Evolutionary conservation across 2,113 vertebrate species (phyloP).

Genomic region (Tetrao urogallus): DNA sequence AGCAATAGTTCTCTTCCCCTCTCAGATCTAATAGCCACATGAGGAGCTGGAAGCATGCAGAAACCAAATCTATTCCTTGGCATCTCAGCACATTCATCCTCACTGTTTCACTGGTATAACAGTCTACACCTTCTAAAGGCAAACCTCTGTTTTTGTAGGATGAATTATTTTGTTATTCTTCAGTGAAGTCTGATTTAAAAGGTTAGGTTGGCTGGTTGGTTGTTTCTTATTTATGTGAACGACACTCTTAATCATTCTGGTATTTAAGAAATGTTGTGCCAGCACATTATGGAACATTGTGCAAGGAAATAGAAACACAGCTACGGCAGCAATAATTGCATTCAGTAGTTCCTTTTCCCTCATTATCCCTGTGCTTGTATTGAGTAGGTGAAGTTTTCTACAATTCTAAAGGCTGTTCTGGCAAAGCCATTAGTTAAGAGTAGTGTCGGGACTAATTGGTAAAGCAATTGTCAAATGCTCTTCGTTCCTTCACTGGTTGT

Average conservation of each 20-base stretch:
- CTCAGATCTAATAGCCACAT: not conserved
- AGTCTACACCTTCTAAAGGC: not conserved
- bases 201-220: not conserved
- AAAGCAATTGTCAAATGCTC: slow-evolving; percentile 28
- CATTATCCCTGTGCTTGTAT: not conserved
- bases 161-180: not conserved
- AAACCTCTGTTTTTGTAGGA: not conserved
- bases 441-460: slow-evolving; percentile 18
- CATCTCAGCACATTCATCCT: not conserved
- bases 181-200: not conserved
- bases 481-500: slow-evolving; percentile 1
- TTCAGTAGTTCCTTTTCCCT: not conserved
- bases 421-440: slow-evolving; percentile 24
- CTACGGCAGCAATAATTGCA: slow-evolving; percentile 46
- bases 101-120: not conserved
- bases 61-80: not conserved
- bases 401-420: not conserved
- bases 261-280: slow-evolving; percentile 1
- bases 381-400: slow-evolving; percentile 20
- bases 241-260: not conserved
- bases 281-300: not conserved
- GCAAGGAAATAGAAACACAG: slow-evolving; percentile 11
- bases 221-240: not conserved
- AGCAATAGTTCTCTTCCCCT: not conserved
- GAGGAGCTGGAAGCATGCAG: not conserved